Evolutionary conservation across 1,140 invertebrate species (phyloP), one percentile per base, ranked within the genome.

Genomic region (Bombus huntii): DNA sequence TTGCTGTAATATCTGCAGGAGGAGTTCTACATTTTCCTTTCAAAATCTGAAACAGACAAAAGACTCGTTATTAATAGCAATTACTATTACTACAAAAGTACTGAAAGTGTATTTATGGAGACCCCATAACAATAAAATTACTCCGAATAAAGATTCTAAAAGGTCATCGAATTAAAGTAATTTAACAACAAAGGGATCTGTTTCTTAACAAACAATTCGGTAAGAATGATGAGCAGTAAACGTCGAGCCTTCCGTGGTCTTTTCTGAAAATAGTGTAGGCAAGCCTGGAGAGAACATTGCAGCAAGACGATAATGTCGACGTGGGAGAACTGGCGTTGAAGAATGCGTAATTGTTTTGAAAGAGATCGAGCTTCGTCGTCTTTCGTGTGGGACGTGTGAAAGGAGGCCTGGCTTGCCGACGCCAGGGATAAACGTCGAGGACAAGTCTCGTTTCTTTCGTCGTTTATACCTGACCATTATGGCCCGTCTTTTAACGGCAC

Each of bases 281-380:
- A 82, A 87, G 65, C 37, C 34, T 18, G 59, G 13, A 47, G 37
- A 34, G 31, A 15, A 53, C 84, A 81, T 88, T 86, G 81, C 75
- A 53, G 65, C 87, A 90, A 89, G 88, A 87, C 89, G 90, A 90
- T 91, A 92, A 90, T 88, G 82, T 75, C 77, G 83, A 93, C 90
- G 92, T 93, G 92, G 92, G 92, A 93, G 93, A 93, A 92, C 90
- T 79, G 89, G 92, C 89, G 90, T 79, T 85, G 86, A 91, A 93
- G 92, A 93, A 93, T 93, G 92, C 88, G 92, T 93, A 93, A 94
- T 94, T 94, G 93, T 94, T 94, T 93, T 92, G 92, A 93, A 93
- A 92, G 90, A 90, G 89, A 91, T 88, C 88, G 85, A 88, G 89
- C 91, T 92, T 92, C 78, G 90, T 89, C 70, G 92, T 90, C 79